phyloP scores from a whole-genome alignment of 2,888 invertebrate genomes.

The Noctua comes region DNA sequence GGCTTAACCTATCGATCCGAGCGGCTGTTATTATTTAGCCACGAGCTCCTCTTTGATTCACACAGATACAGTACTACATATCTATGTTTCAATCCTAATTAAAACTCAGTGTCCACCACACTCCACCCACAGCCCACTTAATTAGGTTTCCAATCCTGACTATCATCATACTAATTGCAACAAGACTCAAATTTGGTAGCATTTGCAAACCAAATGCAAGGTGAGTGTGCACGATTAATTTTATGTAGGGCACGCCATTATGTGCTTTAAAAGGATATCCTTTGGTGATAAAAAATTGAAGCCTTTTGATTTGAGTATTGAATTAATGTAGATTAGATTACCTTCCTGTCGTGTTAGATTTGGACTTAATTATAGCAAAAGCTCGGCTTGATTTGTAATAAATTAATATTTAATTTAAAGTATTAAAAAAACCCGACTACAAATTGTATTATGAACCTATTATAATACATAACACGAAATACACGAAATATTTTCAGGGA shows the following conservation, averaged over 20 bases:
- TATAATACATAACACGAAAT: too few relatives aligned
- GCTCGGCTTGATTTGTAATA: not conserved
- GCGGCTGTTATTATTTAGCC: too few relatives aligned
- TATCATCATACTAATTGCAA: constrained; percentile 46
- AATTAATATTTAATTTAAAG: not conserved
- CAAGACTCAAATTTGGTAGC: constrained; percentile 48
- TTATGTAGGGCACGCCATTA: constrained; percentile 57
- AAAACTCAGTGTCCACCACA: constrained; percentile 24
- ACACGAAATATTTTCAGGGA: too few relatives aligned
- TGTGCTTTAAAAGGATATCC: constrained; percentile 55
- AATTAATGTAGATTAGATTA: constrained; percentile 21
- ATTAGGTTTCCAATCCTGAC: constrained; percentile 44
- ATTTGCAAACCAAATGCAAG: constrained; percentile 60
- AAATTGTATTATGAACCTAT: too few relatives aligned
- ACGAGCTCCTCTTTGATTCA: not conserved
- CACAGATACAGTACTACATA: not conserved
- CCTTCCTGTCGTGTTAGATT: not conserved
- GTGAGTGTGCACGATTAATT: constrained; percentile 37
- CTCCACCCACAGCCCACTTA: constrained; percentile 21
- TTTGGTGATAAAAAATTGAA: constrained; percentile 42
- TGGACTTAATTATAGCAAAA: constrained; percentile 7
- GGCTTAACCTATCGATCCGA: too few relatives aligned
- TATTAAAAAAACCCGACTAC: too few relatives aligned
- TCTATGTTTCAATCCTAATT: constrained; percentile 15
- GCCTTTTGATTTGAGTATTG: constrained; percentile 11